Percentiles rank a stretch among this genome's conserved stretches.
These are phyloP conservation scores for Choristoneura rosaceana DNA, from an alignment of 2,888 invertebrate species.

Conservation along the genomic window DNA sequence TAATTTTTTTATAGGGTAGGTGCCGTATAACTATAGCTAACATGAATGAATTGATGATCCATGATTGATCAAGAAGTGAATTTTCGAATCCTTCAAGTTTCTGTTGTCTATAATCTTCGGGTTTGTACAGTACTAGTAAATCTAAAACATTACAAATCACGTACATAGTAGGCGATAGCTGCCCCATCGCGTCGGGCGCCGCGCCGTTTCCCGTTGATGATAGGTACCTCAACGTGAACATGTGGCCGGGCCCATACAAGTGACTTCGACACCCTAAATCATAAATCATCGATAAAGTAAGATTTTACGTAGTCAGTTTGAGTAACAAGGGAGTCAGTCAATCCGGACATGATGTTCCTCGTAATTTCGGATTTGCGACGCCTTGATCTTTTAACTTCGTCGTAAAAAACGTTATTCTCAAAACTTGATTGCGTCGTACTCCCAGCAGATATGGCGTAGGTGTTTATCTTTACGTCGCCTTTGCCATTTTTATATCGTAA, in stretches of 20 bases:
- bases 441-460: constrained; percentile 20
- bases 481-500: constrained; percentile 29
- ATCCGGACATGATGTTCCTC: constrained; percentile 11
- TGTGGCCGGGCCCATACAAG: constrained; percentile 12
- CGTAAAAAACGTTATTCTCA: constrained; percentile 34
- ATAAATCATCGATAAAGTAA: constrained; percentile 15
- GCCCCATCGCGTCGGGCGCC: too few relatives aligned
- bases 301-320: constrained; percentile 20
- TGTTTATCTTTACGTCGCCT: constrained; percentile 36
- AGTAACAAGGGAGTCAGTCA: constrained; percentile 26
- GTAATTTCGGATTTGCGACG: constrained; percentile 22
- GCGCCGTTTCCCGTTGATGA: too few relatives aligned
- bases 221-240: too few relatives aligned
- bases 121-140: too few relatives aligned
- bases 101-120: too few relatives aligned
- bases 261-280: not conserved
- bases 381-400: constrained; percentile 29
- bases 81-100: too few relatives aligned
- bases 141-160: not conserved
- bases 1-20: too few relatives aligned
- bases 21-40: too few relatives aligned
- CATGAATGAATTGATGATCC: too few relatives aligned
- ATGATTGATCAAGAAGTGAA: too few relatives aligned
- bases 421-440: constrained; percentile 32
- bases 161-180: constrained; percentile 3